phyloP scores from a whole-genome alignment of 2,797 vertebrate species.

The Centropyge bicolor region DNA sequence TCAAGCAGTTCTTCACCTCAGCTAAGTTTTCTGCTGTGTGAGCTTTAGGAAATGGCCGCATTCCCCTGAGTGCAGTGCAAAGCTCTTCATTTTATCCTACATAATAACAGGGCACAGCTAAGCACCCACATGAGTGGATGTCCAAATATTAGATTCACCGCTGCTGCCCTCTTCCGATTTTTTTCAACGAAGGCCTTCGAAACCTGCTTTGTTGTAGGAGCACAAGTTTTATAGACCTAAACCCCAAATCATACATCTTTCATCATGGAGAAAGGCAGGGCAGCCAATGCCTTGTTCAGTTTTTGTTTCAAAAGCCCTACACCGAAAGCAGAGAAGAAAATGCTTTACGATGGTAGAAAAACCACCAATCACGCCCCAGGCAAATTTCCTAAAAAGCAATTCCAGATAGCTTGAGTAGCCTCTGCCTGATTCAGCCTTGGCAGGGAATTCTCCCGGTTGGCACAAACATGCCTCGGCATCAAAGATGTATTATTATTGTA shows the following conservation, averaged over 20 bases:
- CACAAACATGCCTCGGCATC: constrained; percentile 48
- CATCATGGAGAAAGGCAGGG: constrained; percentile 2
- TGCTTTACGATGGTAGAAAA: constrained; percentile 27
- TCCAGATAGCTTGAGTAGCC: constrained; percentile 29
- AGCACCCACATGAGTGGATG: background rate
- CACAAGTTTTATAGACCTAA: background rate
- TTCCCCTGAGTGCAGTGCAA: constrained; percentile 5
- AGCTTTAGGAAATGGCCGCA: background rate
- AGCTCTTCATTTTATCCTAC: background rate
- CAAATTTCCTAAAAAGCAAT: constrained; percentile 51
- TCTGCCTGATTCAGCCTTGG: constrained; percentile 57
- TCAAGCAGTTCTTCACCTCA: background rate
- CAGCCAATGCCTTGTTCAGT: constrained; percentile 8
- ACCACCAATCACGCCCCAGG: constrained; percentile 31
- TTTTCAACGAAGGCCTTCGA: background rate
- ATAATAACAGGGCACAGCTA: constrained; percentile 8
- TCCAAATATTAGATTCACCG: background rate
- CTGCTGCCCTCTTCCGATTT: background rate
- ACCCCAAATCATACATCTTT: background rate
- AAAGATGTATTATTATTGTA: constrained; percentile 47
- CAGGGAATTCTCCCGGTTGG: constrained; percentile 42
- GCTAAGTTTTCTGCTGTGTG: background rate
- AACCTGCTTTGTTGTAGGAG: constrained; percentile 1
- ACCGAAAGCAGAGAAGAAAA: constrained; percentile 18
- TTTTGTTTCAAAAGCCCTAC: constrained; percentile 30